phyloP scores from a whole-genome alignment of 2,113 vertebrate genomes.

The Corythaixoides concolor region DNA sequence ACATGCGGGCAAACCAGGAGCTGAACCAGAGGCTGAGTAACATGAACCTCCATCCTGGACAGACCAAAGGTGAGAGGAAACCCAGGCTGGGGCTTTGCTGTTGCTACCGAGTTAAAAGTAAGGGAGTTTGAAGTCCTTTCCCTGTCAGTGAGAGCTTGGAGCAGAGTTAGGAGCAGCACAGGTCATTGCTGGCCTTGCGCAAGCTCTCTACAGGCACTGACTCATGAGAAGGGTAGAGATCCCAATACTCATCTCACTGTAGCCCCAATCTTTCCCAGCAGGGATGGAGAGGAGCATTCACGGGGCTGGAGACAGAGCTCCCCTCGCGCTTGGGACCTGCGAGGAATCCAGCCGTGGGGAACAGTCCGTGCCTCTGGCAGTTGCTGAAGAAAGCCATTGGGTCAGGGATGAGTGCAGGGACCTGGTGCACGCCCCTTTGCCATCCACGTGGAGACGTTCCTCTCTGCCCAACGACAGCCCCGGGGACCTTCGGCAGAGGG shows the following conservation, averaged over 20 bases:
- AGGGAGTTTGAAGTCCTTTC: background rate
- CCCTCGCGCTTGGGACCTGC: background rate
- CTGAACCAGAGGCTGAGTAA: constrained; percentile 81
- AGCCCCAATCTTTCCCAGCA: background rate
- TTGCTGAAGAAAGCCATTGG: constrained; percentile 60
- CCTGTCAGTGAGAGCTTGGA: background rate
- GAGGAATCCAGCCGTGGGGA: constrained; percentile 37
- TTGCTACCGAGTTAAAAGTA: background rate
- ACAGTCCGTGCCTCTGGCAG: background rate
- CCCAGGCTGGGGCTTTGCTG: background rate
- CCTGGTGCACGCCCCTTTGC: constrained; percentile 84
- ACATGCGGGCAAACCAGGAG: constrained; percentile 85
- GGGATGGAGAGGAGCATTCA: constrained; percentile 44
- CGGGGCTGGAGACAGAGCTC: constrained; percentile 36
- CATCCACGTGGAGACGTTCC: constrained; percentile 89
- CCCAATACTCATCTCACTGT: background rate
- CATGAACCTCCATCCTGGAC: constrained; percentile 66
- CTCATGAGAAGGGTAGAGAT: background rate
- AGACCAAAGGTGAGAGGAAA: constrained; percentile 76
- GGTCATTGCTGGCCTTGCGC: background rate
- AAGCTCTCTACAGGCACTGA: background rate
- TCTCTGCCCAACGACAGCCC: constrained; percentile 85
- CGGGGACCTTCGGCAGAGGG: constrained; percentile 77
- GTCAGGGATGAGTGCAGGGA: constrained; percentile 83
- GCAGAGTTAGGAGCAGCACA: background rate